Conservation (phyloP, 2,888 invertebrate species). For the Antheraea assamensis region DNA sequence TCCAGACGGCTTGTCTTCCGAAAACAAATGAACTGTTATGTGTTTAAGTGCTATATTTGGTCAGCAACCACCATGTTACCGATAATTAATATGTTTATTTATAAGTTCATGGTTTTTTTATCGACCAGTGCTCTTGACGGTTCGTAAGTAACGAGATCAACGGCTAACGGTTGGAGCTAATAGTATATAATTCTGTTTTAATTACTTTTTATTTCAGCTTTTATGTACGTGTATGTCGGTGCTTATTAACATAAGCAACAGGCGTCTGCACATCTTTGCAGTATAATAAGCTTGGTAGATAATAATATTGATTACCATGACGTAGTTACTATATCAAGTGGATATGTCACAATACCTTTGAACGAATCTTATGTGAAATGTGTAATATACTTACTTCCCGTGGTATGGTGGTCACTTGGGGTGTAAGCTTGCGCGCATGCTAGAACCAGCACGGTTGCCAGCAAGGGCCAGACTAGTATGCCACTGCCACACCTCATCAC, state of each 20-base stretch:
- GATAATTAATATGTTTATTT: slow-evolving; percentile 9
- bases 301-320: no score
- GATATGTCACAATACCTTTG: no score
- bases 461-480: slow-evolving; percentile 57
- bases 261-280: background rate
- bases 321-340: no score
- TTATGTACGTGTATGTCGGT: background rate
- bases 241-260: slow-evolving; percentile 1
- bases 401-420: slow-evolving; percentile 43
- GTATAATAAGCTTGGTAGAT: background rate
- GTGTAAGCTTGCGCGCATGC: slow-evolving; percentile 51
- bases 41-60: slow-evolving; percentile 15
- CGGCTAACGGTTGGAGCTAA: slow-evolving; percentile 5
- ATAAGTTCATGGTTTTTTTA: slow-evolving; percentile 19
- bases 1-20: slow-evolving; percentile 21
- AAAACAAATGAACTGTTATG: slow-evolving; percentile 24
- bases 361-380: background rate
- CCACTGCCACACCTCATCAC: slow-evolving; percentile 65
- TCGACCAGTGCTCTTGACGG: slow-evolving; percentile 14
- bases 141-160: slow-evolving; percentile 4
- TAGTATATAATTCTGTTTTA: slow-evolving; percentile 9
- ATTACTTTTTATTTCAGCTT: slow-evolving; percentile 5
- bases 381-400: slow-evolving; percentile 56
- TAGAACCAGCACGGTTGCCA: slow-evolving; percentile 65
- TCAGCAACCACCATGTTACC: background rate